phyloP scores from a whole-genome alignment of 2,113 vertebrate species.

The Cettia cetti region DNA sequence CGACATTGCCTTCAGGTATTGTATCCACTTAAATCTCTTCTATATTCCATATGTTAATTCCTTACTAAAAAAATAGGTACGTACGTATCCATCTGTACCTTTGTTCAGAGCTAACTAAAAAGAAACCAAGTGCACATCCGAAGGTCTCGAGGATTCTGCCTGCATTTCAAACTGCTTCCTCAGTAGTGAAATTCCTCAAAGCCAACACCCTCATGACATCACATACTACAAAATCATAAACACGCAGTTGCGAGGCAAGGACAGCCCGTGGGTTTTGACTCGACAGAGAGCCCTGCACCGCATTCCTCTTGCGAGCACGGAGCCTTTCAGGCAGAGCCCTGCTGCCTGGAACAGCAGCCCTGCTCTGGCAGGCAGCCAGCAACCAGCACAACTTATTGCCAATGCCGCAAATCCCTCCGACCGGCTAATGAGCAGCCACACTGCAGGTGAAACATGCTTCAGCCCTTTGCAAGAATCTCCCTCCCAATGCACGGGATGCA shows the following conservation, averaged over 20 bases:
- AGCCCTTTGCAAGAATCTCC: not conserved
- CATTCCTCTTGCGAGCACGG: not conserved
- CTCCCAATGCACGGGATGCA: not conserved
- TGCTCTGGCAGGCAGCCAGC: slow-evolving; percentile 72
- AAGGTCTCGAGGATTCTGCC: slow-evolving; percentile 59
- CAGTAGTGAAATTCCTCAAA: slow-evolving; percentile 50
- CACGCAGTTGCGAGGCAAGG: not conserved
- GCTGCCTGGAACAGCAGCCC: slow-evolving; percentile 50
- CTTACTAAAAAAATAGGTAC: not conserved
- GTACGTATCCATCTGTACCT: not conserved
- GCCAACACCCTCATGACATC: slow-evolving; percentile 78
- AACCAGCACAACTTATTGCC: slow-evolving; percentile 71
- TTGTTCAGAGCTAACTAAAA: slow-evolving; percentile 4
- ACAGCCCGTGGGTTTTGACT: slow-evolving; percentile 14
- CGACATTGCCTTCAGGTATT: slow-evolving; percentile 73
- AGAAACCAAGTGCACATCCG: not conserved
- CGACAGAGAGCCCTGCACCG: slow-evolving; percentile 30
- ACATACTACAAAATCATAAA: slow-evolving; percentile 49
- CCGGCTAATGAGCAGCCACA: slow-evolving; percentile 60
- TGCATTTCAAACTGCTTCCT: slow-evolving; percentile 64
- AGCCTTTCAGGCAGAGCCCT: slow-evolving; percentile 7
- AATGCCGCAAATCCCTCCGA: slow-evolving; percentile 70
- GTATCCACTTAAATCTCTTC: slow-evolving; percentile 22
- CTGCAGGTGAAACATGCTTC: slow-evolving; percentile 64
- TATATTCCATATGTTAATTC: slow-evolving; percentile 34